Evolutionary conservation across 2,113 vertebrate species (phyloP), one percentile per base, ranked within the genome.

Genomic region (Gymnogyps californianus): DNA sequence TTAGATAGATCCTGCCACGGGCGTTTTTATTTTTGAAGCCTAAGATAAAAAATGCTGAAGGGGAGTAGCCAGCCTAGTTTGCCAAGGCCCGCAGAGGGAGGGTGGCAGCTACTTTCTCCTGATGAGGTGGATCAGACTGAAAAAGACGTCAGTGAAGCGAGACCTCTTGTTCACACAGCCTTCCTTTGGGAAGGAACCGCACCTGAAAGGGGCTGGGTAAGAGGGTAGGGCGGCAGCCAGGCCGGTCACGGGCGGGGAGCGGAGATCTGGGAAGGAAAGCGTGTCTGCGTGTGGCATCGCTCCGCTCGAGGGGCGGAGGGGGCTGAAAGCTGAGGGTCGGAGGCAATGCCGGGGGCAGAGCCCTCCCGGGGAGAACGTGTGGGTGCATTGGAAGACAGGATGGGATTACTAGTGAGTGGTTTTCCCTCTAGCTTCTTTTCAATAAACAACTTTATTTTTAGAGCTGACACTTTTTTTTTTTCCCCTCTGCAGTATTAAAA

Each of bases 391-490:
- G 89, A 74, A 94, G 91, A 36, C 77, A 77, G 96, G 81, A 78
- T 89, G 81, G 84, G 77, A 96, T 96, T 96, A 94, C 93, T 70
- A 96, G 91, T 20, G 91, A 96, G 96, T 96, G 83, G 93, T 96
- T 96, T 96, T 96, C 93, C 94, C 94, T 94, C 90, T 40, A 96
- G 95, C 95, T 94, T 88, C 93, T 97, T 82, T 87, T 97, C 91
- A 94, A 95, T 95, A 97, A 97, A 97, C 94, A 97, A 94, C 89
- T 96, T 97, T 97, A 97, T 96, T 97, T 97, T 97, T 97, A 96
- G 91, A 89, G 81, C 87, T 89, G 91, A 96, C 52, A 44, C 91
- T 57, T 91, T 90, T 90, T 80, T 77, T 76, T 71, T 32, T 13
- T 5, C 15, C 17, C 11, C 51, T 62, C 86, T 82, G 91, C 89